These are phyloP conservation scores for Euglossa dilemma DNA, from an alignment of 1,140 invertebrate species.

Conservation along the genomic window DNA sequence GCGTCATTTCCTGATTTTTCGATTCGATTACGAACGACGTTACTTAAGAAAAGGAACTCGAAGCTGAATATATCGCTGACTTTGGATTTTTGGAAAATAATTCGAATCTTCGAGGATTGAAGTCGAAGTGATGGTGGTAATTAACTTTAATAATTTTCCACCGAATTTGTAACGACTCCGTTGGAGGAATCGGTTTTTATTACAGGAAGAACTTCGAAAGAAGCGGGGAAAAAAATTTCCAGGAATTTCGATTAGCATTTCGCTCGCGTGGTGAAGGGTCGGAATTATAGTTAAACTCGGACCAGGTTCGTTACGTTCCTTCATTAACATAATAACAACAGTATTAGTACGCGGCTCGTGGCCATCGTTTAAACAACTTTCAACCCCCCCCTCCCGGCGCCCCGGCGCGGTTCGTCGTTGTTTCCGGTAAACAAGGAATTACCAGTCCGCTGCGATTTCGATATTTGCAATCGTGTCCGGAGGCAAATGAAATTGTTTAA, in stretches of 20 bases:
- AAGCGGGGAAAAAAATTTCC: background rate
- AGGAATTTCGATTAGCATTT: background rate
- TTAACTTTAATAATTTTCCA: background rate
- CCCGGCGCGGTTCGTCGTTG: background rate
- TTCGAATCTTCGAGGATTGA: no score
- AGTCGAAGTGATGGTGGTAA: no score
- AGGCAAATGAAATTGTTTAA: background rate
- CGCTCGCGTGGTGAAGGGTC: background rate
- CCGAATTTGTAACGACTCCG: background rate
- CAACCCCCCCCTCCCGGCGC: background rate
- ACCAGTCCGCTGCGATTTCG: background rate
- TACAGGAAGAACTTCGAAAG: background rate
- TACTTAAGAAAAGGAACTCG: no score
- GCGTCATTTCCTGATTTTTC: background rate
- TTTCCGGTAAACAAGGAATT: slow-evolving; percentile 6
- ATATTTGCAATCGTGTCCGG: slow-evolving; percentile 8
- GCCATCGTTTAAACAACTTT: background rate
- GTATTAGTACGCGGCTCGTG: slow-evolving; percentile 16
- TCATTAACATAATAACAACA: slow-evolving; percentile 26
- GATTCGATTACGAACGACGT: background rate
- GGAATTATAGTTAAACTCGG: slow-evolving; percentile 19
- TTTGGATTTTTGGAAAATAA: no score
- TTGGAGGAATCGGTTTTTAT: background rate
- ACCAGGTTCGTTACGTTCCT: background rate
- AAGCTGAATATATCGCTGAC: no score